Evolutionary conservation across 1,140 invertebrate species (phyloP).

Genomic region (Ceratina calcarata): DNA sequence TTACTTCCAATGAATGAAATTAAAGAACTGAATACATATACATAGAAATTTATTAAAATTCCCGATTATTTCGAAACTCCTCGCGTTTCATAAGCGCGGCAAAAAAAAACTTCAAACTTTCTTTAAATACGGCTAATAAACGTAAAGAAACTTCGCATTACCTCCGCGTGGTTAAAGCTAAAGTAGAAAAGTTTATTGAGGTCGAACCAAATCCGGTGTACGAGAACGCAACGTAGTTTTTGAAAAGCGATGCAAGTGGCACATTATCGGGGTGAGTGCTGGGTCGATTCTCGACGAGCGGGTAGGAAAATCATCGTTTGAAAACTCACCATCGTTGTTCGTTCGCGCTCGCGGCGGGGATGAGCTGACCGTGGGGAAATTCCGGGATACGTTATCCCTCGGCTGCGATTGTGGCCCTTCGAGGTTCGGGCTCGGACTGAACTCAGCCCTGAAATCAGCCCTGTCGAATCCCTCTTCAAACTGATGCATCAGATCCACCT

Average conservation of each 20-base stretch:
- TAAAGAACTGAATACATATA: no score
- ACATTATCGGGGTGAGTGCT: neutral
- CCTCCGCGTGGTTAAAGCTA: neutral
- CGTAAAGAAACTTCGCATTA: no score
- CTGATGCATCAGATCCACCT: constrained; percentile 80
- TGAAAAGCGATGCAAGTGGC: neutral
- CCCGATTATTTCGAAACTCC: no score
- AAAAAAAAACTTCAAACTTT: no score
- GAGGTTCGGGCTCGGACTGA: constrained; percentile 80
- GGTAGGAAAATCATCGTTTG: neutral
- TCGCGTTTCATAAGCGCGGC: no score
- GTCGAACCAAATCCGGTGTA: neutral
- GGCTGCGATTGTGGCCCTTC: constrained; percentile 77
- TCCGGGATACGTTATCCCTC: constrained; percentile 74
- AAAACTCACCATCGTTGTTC: constrained; percentile 76
- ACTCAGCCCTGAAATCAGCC: constrained; percentile 78
- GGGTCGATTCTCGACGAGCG: neutral
- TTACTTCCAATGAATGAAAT: no score
- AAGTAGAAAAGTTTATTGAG: neutral
- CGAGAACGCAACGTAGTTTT: neutral
- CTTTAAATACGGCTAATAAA: no score
- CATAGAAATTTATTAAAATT: no score
- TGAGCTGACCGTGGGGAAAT: constrained; percentile 75
- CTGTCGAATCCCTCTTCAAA: constrained; percentile 79
- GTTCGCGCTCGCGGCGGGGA: constrained; percentile 74